Conservation (phyloP, 2,113 vertebrate species). For the Chrysemys picta region DNA sequence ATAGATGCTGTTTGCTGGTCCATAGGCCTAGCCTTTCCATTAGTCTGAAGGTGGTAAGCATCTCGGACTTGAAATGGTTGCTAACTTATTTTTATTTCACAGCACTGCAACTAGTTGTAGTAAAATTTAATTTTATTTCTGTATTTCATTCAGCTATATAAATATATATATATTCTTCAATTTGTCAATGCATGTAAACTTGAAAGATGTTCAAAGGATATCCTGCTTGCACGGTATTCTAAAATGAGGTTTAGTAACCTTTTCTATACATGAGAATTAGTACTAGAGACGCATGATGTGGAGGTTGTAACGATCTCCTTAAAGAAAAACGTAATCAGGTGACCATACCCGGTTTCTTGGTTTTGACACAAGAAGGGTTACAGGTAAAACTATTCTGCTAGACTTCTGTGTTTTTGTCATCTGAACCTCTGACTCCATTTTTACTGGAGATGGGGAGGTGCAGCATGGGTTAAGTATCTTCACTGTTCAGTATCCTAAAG, state of each 20-base stretch:
- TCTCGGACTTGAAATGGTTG: slow-evolving; percentile 65
- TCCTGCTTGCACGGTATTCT: slow-evolving; percentile 41
- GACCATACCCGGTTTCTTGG: slow-evolving; percentile 12
- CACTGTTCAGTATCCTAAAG: background rate
- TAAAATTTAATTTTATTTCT: slow-evolving; percentile 54
- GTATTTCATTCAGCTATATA: slow-evolving; percentile 32
- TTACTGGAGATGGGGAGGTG: background rate
- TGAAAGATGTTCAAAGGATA: slow-evolving; percentile 34
- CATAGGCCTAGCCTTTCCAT: slow-evolving; percentile 38
- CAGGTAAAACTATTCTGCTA: slow-evolving; percentile 13
- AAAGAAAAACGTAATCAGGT: background rate
- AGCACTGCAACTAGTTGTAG: slow-evolving; percentile 59
- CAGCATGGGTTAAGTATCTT: background rate
- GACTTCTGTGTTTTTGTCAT: slow-evolving; percentile 19
- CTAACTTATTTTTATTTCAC: slow-evolving; percentile 68
- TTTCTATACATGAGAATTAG: slow-evolving; percentile 37
- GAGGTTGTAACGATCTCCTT: slow-evolving; percentile 12
- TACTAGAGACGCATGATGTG: background rate
- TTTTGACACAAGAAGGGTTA: background rate
- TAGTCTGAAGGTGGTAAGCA: slow-evolving; percentile 50
- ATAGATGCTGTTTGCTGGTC: background rate
- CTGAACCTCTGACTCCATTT: slow-evolving; percentile 49
- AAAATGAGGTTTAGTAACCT: slow-evolving; percentile 25
- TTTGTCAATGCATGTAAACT: background rate
- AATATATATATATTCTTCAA: slow-evolving; percentile 42